phyloP scores from a whole-genome alignment of 2,797 vertebrate species.

The Melanogrammus aeglefinus region DNA sequence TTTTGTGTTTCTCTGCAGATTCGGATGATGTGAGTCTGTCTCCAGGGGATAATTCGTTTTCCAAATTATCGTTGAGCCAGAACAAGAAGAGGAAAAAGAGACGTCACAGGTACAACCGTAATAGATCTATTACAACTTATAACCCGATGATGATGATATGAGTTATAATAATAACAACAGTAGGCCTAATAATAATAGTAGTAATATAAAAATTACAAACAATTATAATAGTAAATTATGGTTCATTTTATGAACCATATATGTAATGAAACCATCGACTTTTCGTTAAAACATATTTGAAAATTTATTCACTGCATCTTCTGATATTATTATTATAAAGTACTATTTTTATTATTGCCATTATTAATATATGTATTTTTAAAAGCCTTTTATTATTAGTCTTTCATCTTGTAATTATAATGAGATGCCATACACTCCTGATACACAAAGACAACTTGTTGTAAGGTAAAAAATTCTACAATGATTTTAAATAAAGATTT shows the following conservation, averaged over 20 bases:
- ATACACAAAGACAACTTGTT: neutral
- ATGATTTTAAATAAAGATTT: neutral
- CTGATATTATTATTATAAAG: neutral
- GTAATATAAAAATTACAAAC: neutral
- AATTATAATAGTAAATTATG: neutral
- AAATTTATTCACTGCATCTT: neutral
- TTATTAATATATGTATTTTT: neutral
- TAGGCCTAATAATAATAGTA: neutral
- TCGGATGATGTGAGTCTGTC: constrained; percentile 87
- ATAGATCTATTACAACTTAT: neutral
- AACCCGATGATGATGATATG: neutral
- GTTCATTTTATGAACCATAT: no score
- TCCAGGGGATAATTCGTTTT: constrained; percentile 87
- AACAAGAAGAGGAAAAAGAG: constrained; percentile 98
- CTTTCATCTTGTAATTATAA: neutral
- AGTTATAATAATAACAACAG: neutral
- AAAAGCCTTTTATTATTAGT: neutral
- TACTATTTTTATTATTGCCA: neutral
- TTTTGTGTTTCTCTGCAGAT: constrained; percentile 72
- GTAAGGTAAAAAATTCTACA: neutral
- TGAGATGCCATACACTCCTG: neutral
- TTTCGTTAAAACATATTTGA: neutral
- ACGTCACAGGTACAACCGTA: constrained; percentile 84
- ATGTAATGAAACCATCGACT: neutral
- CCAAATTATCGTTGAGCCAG: constrained; percentile 88